phyloP scores from a whole-genome alignment of 2,797 vertebrate species.

The Alca torda region DNA sequence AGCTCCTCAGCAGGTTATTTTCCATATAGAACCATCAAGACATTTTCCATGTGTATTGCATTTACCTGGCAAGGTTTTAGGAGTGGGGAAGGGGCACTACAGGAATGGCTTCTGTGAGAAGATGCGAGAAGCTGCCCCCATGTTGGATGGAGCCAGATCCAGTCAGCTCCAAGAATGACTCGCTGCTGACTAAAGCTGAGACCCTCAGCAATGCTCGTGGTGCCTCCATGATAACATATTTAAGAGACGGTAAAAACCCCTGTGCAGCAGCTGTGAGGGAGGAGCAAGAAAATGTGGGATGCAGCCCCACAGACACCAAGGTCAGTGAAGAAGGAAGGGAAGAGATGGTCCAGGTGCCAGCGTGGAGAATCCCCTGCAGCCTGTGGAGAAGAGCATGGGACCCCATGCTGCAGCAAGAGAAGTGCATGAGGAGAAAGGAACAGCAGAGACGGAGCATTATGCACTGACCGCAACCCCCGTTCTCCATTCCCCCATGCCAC shows the following conservation, averaged over 20 bases:
- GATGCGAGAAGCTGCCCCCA: neutral
- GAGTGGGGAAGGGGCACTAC: neutral
- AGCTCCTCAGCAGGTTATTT: neutral
- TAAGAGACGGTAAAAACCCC: neutral
- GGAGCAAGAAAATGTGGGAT: neutral
- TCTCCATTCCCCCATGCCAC: neutral
- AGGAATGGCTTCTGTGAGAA: neutral
- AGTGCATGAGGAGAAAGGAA: neutral
- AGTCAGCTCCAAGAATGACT: neutral
- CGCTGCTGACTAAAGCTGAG: neutral
- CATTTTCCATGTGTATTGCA: neutral
- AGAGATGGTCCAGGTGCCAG: neutral
- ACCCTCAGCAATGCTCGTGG: neutral
- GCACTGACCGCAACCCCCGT: neutral
- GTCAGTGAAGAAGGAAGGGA: neutral
- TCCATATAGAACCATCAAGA: no score
- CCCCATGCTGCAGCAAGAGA: neutral
- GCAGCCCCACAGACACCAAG: neutral
- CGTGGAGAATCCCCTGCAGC: neutral
- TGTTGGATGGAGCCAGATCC: neutral
- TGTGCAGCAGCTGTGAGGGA: neutral
- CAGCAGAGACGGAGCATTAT: no score
- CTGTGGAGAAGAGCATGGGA: no score
- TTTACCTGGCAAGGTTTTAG: neutral
- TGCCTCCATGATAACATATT: neutral